Base-by-base conservation (phyloP, 2,113 vertebrate species). In the Poecilia latipinna region DNA sequence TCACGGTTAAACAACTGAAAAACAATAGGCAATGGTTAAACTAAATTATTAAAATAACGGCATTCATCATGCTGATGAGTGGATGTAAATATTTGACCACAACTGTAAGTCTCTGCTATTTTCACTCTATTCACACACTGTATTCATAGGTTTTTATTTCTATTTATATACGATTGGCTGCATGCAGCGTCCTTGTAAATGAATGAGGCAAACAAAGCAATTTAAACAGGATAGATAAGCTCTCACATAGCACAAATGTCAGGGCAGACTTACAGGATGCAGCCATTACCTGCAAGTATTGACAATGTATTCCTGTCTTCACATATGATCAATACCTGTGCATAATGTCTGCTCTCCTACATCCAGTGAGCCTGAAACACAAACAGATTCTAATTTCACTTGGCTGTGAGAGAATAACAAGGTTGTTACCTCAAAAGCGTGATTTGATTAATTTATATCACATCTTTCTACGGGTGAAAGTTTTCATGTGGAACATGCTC, bases 361-460 rank as follows among this genome's bases (percentile, higher is more conserved):
- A 86, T 75, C 85, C 91, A 93, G 91, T 87, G 83, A 91, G 84
- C 87, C 78, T 72, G 66, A 39, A 88, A 79, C 68, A 77, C 63
- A 78, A 79, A 75, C 89, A 78, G 80, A 89, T 83, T 86, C 86
- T 90, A 82, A 88, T 89, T 90, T 80, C 81, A 80, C 85, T 90
- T 91, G 85, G 86, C 90, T 87, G 89, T 82, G 75, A 80, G 85
- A 86, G 81, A 92, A 91, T 92, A 93, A 93, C 93, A 93, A 90
- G 87, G 90, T 85, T 93, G 91, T 91, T 93, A 93, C 83, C 71
- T 72, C 84, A 84, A 92, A 91, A 93, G 93, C 88, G 91, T 93
- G 77, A 86, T 90, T 86, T 93, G 92, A 93, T 92, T 91, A 83
- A 93, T 90, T 90, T 90, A 93, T 90, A 91, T 90, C 79, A 71